Base-by-base conservation (phyloP, 2,113 vertebrate genomes). In the Notarius quadriscutis region DNA sequence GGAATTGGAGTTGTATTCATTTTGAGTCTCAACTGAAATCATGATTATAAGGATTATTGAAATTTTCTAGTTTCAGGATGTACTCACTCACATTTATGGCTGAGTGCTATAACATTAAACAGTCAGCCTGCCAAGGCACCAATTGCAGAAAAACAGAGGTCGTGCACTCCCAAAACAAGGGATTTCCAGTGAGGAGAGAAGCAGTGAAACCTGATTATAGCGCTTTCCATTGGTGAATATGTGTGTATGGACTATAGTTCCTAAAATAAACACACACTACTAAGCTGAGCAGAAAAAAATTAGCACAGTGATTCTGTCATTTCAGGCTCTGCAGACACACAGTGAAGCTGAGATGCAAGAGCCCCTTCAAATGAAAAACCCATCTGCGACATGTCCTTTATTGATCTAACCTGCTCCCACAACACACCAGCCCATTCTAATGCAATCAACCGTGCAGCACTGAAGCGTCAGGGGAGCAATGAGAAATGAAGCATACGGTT, bases 371-470 rank as follows among this genome's bases (percentile, higher is more conserved):
- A 83, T 58, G 65, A 50, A 41, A 51, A 83, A 81, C 65, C 84
- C 89, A 84, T 88, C 72, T 65, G 77, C 57, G 65, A 22, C 51
- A 22, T 53, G 60, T 77, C 69, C 58, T 81, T 65, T 62, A 89
- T 89, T 58, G 81, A 81, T 86, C 75, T 53, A 62, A 50, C 57
- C 74, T n/a, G 63, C 83, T 85, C 86, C 18, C 63, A 85, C 75
- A 80, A 25, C 83, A 87, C 62, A 34, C 25, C 11, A 17, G 77
- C 72, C 34, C 18, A 7, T 71, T 89, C 83, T 82, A 91, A 90
- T 86, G 87, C 87, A 84, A n/a, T 87, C 86, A 83, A 22, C 81
- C 53, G 27, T 51, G 71, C 81, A 17, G 55, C 27, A 11, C 20
- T 53, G 12, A 15, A 65, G 57, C 4, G 4, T 63, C 71, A 41